Conservation (phyloP, 2,113 vertebrate genomes). For the Cyanoramphus novaezelandiae region DNA sequence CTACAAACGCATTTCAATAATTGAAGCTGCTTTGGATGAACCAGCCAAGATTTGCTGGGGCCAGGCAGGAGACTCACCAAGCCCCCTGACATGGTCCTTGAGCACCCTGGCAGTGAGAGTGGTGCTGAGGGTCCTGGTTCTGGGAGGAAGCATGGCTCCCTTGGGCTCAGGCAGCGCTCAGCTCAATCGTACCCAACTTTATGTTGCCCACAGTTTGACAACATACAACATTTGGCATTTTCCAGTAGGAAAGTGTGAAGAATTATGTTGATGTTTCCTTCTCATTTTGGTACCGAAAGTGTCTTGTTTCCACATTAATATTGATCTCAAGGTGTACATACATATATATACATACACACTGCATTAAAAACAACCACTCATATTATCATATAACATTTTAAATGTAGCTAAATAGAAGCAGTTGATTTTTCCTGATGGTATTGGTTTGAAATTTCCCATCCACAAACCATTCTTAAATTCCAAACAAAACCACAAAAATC, state of each 20-base stretch:
- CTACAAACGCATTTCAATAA: background rate
- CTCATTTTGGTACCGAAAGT: background rate
- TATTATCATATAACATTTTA: slow-evolving; percentile 9
- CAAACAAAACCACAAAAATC: background rate
- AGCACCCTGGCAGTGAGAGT: background rate
- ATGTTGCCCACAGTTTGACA: background rate
- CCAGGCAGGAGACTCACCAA: background rate
- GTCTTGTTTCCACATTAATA: slow-evolving; percentile 16
- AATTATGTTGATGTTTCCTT: background rate
- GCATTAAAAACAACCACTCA: background rate
- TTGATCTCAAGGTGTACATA: slow-evolving; percentile 5
- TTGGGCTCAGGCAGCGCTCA: background rate
- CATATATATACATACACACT: background rate
- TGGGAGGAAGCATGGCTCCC: background rate
- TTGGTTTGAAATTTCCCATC: slow-evolving; percentile 5
- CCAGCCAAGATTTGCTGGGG: background rate
- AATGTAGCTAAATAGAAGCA: background rate
- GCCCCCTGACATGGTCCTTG: background rate
- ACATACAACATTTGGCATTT: background rate
- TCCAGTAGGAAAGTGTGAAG: background rate
- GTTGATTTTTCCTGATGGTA: background rate
- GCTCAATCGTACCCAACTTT: background rate
- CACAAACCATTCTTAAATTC: background rate
- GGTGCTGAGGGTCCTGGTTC: background rate
- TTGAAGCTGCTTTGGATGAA: background rate